Evolutionary conservation across 2,888 invertebrate species (phyloP).

Genomic region (Nemotelus pantherinus): DNA sequence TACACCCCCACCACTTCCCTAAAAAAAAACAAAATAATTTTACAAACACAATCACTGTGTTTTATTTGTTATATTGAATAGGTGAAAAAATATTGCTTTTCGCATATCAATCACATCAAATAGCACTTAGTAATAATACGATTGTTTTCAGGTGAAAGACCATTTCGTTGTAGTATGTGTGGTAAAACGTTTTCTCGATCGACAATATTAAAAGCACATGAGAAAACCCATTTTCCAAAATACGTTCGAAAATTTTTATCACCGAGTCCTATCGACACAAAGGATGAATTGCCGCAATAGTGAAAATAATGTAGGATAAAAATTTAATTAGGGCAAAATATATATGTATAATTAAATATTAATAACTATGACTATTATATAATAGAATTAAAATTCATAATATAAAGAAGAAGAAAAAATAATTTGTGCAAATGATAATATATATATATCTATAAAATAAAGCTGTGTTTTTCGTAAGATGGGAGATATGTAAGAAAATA

Average conservation of each 20-base stretch:
- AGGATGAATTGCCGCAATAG: conserved; percentile 83
- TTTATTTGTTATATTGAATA: too few relatives aligned
- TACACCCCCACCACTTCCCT: too few relatives aligned
- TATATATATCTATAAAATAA: conserved; percentile 19
- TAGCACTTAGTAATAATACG: too few relatives aligned
- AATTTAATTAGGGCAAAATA: conserved; percentile 34
- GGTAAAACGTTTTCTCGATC: conserved; percentile 92
- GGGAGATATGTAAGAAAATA: conserved; percentile 3
- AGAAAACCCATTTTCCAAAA: conserved; percentile 92
- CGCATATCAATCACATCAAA: too few relatives aligned
- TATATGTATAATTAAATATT: conserved; percentile 36
- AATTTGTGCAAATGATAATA: conserved; percentile 34
- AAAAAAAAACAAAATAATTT: too few relatives aligned
- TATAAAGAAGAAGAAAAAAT: conserved; percentile 36
- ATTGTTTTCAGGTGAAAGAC: conserved; percentile 74
- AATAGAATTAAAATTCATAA: conserved; percentile 49
- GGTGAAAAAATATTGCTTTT: too few relatives aligned
- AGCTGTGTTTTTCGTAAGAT: conserved; percentile 41
- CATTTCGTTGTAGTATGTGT: conserved; percentile 88
- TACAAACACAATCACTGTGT: too few relatives aligned
- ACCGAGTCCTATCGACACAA: conserved; percentile 85
- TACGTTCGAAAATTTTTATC: conserved; percentile 90
- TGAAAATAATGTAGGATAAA: conserved; percentile 57
- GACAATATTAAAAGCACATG: conserved; percentile 90
- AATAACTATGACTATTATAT: conserved; percentile 55